Evolutionary conservation across 2,797 vertebrate species (phyloP), one percentile per base, ranked within the genome.

Genomic region (Chaetodon trifasciatus): DNA sequence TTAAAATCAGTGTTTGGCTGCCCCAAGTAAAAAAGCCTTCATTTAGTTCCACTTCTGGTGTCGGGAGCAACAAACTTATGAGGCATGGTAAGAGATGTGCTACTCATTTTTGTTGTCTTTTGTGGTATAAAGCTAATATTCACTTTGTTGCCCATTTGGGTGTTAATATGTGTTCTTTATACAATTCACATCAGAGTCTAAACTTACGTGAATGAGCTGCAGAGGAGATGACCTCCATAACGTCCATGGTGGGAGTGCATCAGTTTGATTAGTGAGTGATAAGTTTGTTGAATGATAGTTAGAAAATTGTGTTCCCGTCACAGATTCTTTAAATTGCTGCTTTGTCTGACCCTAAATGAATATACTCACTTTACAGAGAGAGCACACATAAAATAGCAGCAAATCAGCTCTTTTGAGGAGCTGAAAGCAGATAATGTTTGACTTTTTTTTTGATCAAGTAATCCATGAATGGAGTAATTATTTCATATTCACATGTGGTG

Each of bases 1-100:
- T 91, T 69, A 78, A 84, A 78, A 70, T 88, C 76, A 57, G 35
- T 57, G 60, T 78, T 37, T 40, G 60, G 17, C 50, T 53, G 28
- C 64, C 64, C 50, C 40, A 32, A 74, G 50, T 50, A 21, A 72
- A 76, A 28, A 52, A 9, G 67, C 10, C 9, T 55, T 11, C 35
- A 47, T 69, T 76, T 52, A 78, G 47, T 79, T 75, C 44, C 46
- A 72, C 62, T 28, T 72, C 40, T 85, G 46, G 44, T 66, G 39
- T 56, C 46, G 5, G 35, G 24, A 79, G 60, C 15, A 8, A 37
- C 55, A 70, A 13, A 53, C 28, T 77, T 56, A 65, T 50, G 56
- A 71, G 55, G 40, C 12, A 39, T 46, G 40, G 24, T 62, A 65
- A 42, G 28, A 66, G 6, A 21, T 74, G 40, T 40, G 35, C 42